phyloP scores from a whole-genome alignment of 2,888 invertebrate species.

The Standfussiana lucernea region DNA sequence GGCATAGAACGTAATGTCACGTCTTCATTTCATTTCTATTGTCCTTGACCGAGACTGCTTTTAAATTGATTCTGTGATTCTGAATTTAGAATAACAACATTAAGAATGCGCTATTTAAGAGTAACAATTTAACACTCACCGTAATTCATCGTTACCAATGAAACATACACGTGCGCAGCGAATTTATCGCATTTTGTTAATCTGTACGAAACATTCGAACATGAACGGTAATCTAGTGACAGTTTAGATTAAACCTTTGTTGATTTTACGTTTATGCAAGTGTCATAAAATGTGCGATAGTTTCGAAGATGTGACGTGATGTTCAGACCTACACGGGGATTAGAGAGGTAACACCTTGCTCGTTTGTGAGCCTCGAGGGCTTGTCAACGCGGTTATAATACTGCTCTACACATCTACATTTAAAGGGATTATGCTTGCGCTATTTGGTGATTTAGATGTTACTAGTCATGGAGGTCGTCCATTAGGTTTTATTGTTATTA shows the following conservation, averaged over 20 bases:
- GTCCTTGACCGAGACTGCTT: background rate
- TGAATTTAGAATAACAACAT: background rate
- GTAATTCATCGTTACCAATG: conserved; percentile 30
- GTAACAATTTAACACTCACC: background rate
- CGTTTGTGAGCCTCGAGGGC: conserved; percentile 81
- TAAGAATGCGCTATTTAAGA: background rate
- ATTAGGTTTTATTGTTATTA: background rate
- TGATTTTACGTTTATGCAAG: conserved; percentile 79
- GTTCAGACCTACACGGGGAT: conserved; percentile 78
- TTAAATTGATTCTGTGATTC: background rate
- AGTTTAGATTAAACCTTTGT: conserved; percentile 85
- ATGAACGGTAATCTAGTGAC: conserved; percentile 82
- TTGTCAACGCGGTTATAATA: conserved; percentile 86
- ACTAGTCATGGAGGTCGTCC: conserved; percentile 20
- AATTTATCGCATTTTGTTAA: conserved; percentile 66
- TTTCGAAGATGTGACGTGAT: conserved; percentile 82
- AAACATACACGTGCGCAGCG: conserved; percentile 58
- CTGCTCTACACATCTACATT: conserved; percentile 80
- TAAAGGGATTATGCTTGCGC: conserved; percentile 81
- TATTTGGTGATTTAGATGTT: conserved; percentile 62
- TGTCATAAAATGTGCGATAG: conserved; percentile 74
- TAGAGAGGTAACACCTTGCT: conserved; percentile 84
- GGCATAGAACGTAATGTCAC: no score
- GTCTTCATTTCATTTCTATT: background rate
- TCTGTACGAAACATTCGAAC: conserved; percentile 69